Evolutionary conservation across 2,113 vertebrate species (phyloP).

Genomic region (Myrmecobius fasciatus): DNA sequence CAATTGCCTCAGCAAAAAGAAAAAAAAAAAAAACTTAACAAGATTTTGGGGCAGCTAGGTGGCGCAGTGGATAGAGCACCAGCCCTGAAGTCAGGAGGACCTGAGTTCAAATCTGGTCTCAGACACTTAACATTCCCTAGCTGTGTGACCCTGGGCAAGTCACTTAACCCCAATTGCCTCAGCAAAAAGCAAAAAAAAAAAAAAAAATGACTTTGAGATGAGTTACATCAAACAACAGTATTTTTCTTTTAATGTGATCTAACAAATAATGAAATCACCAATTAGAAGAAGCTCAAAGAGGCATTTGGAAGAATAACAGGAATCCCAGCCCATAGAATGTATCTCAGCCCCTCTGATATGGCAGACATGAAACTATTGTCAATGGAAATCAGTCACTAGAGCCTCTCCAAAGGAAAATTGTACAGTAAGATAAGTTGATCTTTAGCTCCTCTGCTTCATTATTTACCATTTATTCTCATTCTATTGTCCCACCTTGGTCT

Average conservation of each 20-base stretch:
- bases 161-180: too few species aligned
- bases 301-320: not conserved
- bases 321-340: not conserved
- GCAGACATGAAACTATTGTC: not conserved
- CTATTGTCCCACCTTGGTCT: not conserved
- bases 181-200: too few species aligned
- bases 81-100: too few species aligned
- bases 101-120: too few species aligned
- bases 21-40: too few species aligned
- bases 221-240: not conserved
- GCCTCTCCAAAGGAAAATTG: not conserved
- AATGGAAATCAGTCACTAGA: not conserved
- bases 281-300: not conserved
- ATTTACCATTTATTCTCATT: not conserved
- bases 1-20: too few species aligned
- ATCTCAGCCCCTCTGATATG: not conserved
- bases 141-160: too few species aligned
- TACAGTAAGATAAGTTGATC: slow-evolving; percentile 16
- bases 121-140: too few species aligned
- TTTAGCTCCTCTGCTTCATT: not conserved
- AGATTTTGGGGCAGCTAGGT: too few species aligned
- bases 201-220: not conserved
- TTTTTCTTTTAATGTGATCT: not conserved
- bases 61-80: too few species aligned
- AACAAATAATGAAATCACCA: not conserved